Evolutionary conservation across 2,888 invertebrate genomes (phyloP).

Genomic region (Papilio elwesi): DNA sequence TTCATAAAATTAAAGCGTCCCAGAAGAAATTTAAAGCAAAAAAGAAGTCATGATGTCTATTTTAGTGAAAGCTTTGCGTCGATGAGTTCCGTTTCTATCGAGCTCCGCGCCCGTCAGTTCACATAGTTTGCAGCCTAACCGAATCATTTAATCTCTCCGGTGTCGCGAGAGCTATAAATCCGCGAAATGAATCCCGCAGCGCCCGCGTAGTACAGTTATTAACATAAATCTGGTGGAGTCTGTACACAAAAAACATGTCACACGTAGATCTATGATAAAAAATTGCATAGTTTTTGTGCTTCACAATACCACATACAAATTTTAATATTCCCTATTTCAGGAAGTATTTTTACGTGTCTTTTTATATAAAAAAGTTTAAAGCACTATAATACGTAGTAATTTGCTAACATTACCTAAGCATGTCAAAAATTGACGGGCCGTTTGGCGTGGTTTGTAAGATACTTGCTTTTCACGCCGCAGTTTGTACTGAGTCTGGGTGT

Average conservation of each 20-base stretch:
- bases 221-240: constrained; percentile 48
- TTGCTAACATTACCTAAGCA: too few species aligned
- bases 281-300: constrained; percentile 10
- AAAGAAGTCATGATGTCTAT: too few species aligned
- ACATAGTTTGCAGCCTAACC: constrained; percentile 23
- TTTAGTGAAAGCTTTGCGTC: constrained; percentile 40
- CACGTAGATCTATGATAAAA: background rate
- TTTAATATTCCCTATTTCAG: constrained; percentile 10
- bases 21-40: too few species aligned
- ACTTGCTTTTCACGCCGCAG: too few species aligned
- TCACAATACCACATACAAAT: background rate
- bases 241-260: constrained; percentile 1
- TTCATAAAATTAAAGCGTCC: too few species aligned
- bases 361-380: background rate
- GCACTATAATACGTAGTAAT: background rate
- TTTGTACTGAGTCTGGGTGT: too few species aligned
- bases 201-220: constrained; percentile 46
- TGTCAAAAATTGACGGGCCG: too few species aligned
- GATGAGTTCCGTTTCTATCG: background rate
- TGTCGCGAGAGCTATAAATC: constrained; percentile 50
- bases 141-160: constrained; percentile 51
- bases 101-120: too few species aligned
- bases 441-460: too few species aligned
- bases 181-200: constrained; percentile 50
- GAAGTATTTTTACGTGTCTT: background rate